Base-by-base conservation (phyloP, 2,888 invertebrate species). In the Candidula unifasciata region DNA sequence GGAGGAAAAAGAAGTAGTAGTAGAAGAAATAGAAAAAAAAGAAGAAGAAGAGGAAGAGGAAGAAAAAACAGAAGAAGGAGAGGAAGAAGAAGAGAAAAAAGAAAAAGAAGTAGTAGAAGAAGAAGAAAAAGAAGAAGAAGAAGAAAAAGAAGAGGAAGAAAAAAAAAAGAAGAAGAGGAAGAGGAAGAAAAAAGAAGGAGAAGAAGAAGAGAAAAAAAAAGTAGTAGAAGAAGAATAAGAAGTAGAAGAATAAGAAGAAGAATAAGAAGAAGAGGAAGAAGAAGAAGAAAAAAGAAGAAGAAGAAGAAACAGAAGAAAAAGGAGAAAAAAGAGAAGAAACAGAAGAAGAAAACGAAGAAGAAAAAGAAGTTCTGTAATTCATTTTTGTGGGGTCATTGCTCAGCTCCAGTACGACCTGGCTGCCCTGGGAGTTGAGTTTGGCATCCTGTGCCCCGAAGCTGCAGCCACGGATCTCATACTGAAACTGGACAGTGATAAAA, bases 341-440 rank as follows among this genome's bases (percentile, higher is more conserved):
- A n/a, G n/a, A 18, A 60, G 60, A 60, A n/a, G n/a, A 24, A 18
- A 18, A 60, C 24, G n/a, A 16, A 60, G 24, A n/a, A n/a, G 60
- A 18, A 60, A 18, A 16, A 60, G n/a, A 18, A n/a, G n/a, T 44
- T 44, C 44, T 44, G 6, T 44, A 44, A 44, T 44, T 44, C 13
- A 6, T 44, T 44, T 44, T 44, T n/a, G n/a, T n/a, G n/a, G n/a
- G n/a, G 44, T 44, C 13, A 44, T 69, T 35, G 33, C 16, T 13
- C 69, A 69, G 69, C 13, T 30, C 16, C 33, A 27, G 21, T 57
- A 54, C 2, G 27, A n/a, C 27, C 16, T 77, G 8, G 57, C 1
- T 8, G 35, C n/a, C 16, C 57, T 30, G 30, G 77, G 77, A 27
- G 13, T 77, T 21, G 77, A 77, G 77, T 77, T n/a, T 33, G 77